These are phyloP conservation scores for Centrocercus urophasianus DNA, from an alignment of 2,113 vertebrate species.

Conservation along the genomic window DNA sequence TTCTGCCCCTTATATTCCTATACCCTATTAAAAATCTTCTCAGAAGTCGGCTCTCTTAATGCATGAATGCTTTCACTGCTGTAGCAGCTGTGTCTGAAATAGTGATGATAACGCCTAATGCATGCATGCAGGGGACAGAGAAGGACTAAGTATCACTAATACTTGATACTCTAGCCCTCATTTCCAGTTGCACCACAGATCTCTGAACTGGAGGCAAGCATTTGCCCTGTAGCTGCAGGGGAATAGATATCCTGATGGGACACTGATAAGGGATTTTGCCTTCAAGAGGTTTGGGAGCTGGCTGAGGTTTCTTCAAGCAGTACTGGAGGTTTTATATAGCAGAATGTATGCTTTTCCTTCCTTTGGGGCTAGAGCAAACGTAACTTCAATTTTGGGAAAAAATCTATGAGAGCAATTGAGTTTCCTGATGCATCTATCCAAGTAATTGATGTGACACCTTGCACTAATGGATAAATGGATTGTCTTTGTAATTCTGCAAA, in stretches of 20 bases:
- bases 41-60: not conserved
- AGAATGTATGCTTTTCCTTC: not conserved
- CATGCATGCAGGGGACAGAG: not conserved
- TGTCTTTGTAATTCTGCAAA: conserved; percentile 54
- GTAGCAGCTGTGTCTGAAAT: not conserved
- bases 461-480: conserved; percentile 48
- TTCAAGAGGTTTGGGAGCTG: not conserved
- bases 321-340: not conserved
- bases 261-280: not conserved
- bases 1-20: not conserved
- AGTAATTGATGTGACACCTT: conserved; percentile 62
- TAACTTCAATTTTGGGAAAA: not conserved
- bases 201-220: not conserved
- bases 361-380: not conserved
- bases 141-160: not conserved
- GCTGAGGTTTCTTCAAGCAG: not conserved
- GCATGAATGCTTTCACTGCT: not conserved
- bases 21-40: not conserved
- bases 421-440: conserved; percentile 37
- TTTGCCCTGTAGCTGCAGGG: not conserved
- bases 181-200: not conserved
- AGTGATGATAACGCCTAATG: not conserved
- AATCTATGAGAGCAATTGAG: conserved; percentile 54
- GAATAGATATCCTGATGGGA: not conserved
- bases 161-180: not conserved